Conservation (phyloP, 2,797 vertebrate species). For the Benthosema pterotum region DNA sequence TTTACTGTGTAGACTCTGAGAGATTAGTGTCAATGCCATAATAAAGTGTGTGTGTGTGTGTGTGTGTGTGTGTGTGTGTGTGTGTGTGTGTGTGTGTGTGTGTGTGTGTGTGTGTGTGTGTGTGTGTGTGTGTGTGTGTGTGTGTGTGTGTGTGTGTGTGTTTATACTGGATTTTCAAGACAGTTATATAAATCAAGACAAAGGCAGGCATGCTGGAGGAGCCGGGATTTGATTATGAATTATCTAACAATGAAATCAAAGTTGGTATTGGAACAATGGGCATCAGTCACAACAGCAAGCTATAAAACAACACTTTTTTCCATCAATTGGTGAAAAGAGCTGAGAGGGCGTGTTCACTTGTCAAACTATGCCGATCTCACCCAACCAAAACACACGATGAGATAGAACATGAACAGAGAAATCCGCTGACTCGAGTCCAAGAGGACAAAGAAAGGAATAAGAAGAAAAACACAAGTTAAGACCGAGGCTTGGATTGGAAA, state of each 20-base stretch:
- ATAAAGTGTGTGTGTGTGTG: no score
- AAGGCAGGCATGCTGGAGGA: no score
- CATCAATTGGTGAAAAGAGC: background rate
- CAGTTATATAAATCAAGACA: background rate
- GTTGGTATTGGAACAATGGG: constrained; percentile 35
- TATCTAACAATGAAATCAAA: constrained; percentile 22
- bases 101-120: no score
- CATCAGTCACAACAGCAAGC: constrained; percentile 32
- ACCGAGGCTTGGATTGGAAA: constrained; percentile 7
- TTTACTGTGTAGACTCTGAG: no score
- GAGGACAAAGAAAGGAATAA: constrained; percentile 4
- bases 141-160: background rate
- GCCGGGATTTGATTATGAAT: background rate
- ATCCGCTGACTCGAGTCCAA: constrained; percentile 34
- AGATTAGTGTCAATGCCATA: no score
- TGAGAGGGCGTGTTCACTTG: background rate
- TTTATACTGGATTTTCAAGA: background rate
- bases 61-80: no score
- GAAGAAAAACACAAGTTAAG: constrained; percentile 24
- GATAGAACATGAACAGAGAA: constrained; percentile 36
- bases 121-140: background rate
- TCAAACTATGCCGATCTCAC: constrained; percentile 12
- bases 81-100: no score
- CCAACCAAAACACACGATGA: constrained; percentile 25
- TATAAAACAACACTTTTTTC: constrained; percentile 9